Conservation (phyloP, 2,888 invertebrate species). For the Rosalia funebris region DNA sequence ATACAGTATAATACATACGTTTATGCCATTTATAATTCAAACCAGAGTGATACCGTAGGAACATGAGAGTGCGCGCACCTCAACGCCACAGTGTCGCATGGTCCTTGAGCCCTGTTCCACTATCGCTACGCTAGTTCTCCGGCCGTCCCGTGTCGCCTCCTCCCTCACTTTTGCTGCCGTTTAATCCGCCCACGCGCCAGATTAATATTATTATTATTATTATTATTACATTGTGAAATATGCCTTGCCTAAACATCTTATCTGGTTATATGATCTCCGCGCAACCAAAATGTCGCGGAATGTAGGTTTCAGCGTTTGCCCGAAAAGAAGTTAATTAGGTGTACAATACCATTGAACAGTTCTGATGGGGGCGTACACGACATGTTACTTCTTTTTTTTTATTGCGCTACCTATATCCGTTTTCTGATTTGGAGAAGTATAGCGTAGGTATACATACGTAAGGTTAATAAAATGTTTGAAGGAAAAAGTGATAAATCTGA, state of each 20-base stretch:
- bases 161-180: conserved; percentile 21
- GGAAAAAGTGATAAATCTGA: too few species aligned
- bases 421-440: too few species aligned
- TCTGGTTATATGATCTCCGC: conserved; percentile 10
- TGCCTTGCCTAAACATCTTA: conserved; percentile 16
- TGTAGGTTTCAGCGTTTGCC: background rate
- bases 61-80: conserved; percentile 1
- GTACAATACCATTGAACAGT: background rate
- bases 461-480: too few species aligned
- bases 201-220: conserved; percentile 21
- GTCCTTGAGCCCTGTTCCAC: conserved; percentile 26
- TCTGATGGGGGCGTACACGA: background rate
- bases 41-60: conserved; percentile 22
- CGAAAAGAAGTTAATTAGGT: background rate
- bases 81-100: conserved; percentile 17
- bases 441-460: too few species aligned
- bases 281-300: background rate
- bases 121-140: conserved; percentile 14
- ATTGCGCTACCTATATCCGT: too few species aligned
- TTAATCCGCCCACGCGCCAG: conserved; percentile 18
- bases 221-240: conserved; percentile 14
- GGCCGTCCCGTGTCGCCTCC: background rate
- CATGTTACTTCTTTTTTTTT: too few species aligned
- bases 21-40: conserved; percentile 28
- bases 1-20: too few species aligned